Conservation (phyloP, 1,140 invertebrate species). For the Polypedilum vanderplanki region DNA sequence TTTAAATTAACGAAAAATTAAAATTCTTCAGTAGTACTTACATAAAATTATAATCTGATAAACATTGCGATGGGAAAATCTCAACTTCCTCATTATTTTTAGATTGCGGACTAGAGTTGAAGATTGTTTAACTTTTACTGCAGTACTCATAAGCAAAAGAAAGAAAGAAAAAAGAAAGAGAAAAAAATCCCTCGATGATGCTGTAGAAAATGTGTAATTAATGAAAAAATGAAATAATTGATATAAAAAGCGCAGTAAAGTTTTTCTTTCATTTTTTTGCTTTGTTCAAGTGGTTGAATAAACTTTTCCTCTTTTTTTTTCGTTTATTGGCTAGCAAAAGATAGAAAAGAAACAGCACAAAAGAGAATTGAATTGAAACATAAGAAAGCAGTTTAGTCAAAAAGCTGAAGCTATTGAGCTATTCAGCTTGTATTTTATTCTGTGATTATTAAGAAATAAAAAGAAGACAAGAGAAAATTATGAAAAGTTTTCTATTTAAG, state of each 20-base stretch:
- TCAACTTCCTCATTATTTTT: too few relatives aligned
- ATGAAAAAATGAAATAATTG: slow-evolving; percentile 28
- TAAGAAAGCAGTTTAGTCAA: neutral
- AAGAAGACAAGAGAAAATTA: too few relatives aligned
- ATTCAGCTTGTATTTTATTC: neutral
- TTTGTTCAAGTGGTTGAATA: slow-evolving; percentile 22
- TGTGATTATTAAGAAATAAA: neutral
- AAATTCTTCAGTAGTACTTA: too few relatives aligned
- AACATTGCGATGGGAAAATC: too few relatives aligned
- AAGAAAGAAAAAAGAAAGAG: neutral
- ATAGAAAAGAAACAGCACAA: neutral
- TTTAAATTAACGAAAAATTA: too few relatives aligned
- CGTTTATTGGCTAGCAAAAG: neutral
- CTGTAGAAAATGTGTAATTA: slow-evolving; percentile 18
- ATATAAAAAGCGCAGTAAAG: slow-evolving; percentile 25
- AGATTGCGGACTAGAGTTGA: neutral
- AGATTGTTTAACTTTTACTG: neutral
- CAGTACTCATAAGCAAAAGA: neutral
- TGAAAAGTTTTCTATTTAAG: neutral
- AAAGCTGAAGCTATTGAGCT: neutral
- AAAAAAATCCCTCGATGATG: neutral
- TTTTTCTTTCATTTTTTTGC: neutral
- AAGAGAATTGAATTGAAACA: neutral
- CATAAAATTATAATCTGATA: too few relatives aligned
- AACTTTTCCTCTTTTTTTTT: neutral